Conservation (phyloP, 2,797 vertebrate species). For the Gymnocypris eckloni region DNA sequence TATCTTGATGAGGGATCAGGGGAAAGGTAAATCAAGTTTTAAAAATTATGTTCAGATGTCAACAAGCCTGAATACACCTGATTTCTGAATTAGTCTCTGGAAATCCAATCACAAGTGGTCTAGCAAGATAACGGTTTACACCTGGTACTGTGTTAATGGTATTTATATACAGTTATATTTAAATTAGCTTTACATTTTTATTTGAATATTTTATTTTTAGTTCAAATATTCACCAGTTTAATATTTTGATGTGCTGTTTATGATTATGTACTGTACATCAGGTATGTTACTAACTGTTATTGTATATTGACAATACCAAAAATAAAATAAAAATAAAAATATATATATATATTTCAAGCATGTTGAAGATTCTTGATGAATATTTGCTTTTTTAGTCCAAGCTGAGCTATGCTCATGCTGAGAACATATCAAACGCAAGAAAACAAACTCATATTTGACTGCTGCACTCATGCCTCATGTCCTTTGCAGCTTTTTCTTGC, state of each 20-base stretch:
- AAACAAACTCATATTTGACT: background rate
- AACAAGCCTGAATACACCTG: background rate
- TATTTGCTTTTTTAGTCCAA: too few species aligned
- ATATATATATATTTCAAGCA: background rate
- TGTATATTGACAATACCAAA: background rate
- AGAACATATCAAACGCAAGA: background rate
- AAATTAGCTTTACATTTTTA: background rate
- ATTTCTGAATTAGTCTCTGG: background rate
- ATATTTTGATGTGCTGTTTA: background rate
- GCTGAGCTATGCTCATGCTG: background rate
- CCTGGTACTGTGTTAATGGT: background rate
- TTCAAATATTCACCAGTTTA: background rate
- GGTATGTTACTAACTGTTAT: background rate
- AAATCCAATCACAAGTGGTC: background rate
- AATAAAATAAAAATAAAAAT: too few species aligned
- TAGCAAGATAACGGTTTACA: background rate
- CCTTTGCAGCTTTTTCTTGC: background rate
- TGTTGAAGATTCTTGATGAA: background rate
- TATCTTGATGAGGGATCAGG: constrained; percentile 69
- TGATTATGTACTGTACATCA: background rate
- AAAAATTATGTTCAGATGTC: background rate
- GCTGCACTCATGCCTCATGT: background rate
- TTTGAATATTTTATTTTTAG: background rate
- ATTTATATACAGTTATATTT: background rate
- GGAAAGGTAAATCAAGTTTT: constrained; percentile 71